Base-by-base conservation (phyloP, 2,888 invertebrate species). In the Caenorhabditis panamensis region DNA sequence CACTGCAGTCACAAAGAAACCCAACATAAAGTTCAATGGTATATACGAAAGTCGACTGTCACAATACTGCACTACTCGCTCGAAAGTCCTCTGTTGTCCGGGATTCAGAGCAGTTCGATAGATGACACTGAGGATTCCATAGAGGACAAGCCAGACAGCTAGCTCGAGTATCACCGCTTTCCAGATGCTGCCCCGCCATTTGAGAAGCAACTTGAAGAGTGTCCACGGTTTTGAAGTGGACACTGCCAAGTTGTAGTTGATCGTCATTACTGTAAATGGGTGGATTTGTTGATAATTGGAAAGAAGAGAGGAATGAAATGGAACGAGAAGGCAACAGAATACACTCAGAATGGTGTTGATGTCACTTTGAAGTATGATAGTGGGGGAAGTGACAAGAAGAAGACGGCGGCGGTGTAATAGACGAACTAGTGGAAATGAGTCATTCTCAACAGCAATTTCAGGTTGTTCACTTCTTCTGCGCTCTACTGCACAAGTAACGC, bases 141-240 rank as follows among this genome's bases (percentile, higher is more conserved):
- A 86, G 13, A 85, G 66, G 5, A 85, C 73, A 13, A 85, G 59
- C 86, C 86, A 86, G 6, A 86, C 86, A 8, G 83, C 79, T 26
- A 84, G 71, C 62, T 86, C 86, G 18, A 86, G 59, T 24, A 85
- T 84, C 28, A 86, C 86, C 20, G 84, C 83, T 56, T 86, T 86
- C 86, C 86, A 86, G 20, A 86, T 86, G 44, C 81, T 82, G 36
- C 86, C 86, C 26, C 86, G 71, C 86, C 86, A 86, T 82, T 86
- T 86, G 16, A 86, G 78, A n/a, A 86, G 80, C 54, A 86, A 61
- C 67, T 86, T 86, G 82, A 86, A 86, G 26, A 86, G 77, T 36
- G 86, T 86, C 86, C 86, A 86, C 53, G 86, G 86, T 56, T 82
- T 84, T 24, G 85, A 85, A 28, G 86, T 86, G 56, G 86, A 86